Evolutionary conservation across 2,113 vertebrate species (phyloP).

Genomic region (Panthera tigris): DNA sequence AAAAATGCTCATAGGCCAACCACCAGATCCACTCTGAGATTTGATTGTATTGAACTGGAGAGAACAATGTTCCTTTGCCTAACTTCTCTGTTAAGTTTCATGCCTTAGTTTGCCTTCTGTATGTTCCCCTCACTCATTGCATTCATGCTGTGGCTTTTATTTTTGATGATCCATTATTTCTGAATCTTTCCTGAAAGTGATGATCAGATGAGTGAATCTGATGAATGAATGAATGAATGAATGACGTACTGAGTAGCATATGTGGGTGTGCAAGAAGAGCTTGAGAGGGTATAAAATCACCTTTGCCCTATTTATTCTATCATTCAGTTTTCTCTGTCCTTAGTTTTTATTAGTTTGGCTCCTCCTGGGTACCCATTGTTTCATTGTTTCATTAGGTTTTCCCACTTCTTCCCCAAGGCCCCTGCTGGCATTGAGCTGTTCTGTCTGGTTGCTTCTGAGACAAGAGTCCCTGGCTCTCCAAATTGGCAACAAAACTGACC

Average conservation of each 20-base stretch:
- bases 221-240: background rate
- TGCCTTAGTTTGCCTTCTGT: background rate
- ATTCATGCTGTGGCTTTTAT: background rate
- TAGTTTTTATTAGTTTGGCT: background rate
- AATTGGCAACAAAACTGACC: background rate
- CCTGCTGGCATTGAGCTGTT: background rate
- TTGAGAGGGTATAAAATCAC: background rate
- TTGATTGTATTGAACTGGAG: background rate
- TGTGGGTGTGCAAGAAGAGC: background rate
- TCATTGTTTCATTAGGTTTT: background rate
- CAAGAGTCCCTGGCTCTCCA: background rate
- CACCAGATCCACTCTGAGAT: background rate
- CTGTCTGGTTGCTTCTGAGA: background rate
- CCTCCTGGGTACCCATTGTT: background rate
- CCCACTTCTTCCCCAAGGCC: background rate
- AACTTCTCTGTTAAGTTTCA: background rate
- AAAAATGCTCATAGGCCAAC: background rate
- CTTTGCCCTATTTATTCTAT: background rate
- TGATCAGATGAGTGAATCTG: background rate
- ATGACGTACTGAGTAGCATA: background rate
- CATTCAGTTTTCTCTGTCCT: background rate
- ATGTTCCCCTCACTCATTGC: background rate
- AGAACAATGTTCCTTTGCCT: background rate
- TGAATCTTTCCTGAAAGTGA: background rate
- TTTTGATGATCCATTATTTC: background rate